Evolutionary conservation across 2,888 invertebrate genomes (phyloP).

Genomic region (Cotesia congregata): DNA sequence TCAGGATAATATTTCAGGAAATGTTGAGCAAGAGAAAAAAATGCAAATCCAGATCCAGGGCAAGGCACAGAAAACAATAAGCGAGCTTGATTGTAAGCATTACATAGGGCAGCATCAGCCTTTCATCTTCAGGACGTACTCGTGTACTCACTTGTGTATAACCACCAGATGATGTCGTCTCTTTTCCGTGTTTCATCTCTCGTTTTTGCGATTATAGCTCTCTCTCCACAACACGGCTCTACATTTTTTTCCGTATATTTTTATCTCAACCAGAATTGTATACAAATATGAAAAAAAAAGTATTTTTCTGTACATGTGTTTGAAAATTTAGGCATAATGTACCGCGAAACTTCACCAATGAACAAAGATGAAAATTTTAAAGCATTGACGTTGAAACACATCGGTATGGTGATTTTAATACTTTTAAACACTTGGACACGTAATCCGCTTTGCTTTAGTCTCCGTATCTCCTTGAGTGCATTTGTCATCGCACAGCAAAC

Average conservation of each 20-base stretch:
- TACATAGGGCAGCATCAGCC: conserved; percentile 47
- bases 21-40: conserved; percentile 17
- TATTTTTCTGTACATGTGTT: background rate
- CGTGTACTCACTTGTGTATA: conserved; percentile 38
- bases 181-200: conserved; percentile 48
- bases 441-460: conserved; percentile 11
- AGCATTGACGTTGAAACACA: background rate
- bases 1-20: conserved; percentile 28
- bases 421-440: conserved; percentile 17
- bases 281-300: background rate
- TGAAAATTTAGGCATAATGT: conserved; percentile 4
- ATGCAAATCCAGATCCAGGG: conserved; percentile 17
- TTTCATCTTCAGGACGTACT: conserved; percentile 36
- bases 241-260: conserved; percentile 60
- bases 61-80: conserved; percentile 32
- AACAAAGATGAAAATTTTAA: background rate
- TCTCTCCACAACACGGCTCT: conserved; percentile 48
- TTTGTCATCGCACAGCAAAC: conserved; percentile 8
- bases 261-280: conserved; percentile 55
- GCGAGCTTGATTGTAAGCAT: conserved; percentile 57
- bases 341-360: background rate
- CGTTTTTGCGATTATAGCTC: conserved; percentile 38
- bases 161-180: conserved; percentile 34
- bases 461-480: conserved; percentile 7
- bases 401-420: conserved; percentile 13